Evolutionary conservation across 1,140 invertebrate genomes (phyloP).

Genomic region (Phymorhynchus buccinoides): DNA sequence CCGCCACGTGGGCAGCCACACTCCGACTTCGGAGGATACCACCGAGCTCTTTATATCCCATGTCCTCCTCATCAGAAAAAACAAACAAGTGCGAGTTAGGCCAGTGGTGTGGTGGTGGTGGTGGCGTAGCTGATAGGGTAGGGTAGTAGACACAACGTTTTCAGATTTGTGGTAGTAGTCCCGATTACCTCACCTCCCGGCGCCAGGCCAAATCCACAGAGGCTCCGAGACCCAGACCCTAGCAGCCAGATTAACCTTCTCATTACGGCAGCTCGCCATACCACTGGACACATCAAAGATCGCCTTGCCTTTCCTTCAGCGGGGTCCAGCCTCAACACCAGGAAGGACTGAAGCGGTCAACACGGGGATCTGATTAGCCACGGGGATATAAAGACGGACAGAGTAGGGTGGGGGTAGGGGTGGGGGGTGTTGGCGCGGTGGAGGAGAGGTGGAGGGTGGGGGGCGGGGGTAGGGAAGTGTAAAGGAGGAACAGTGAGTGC

Average conservation of each 20-base stretch:
- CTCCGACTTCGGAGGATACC: no score
- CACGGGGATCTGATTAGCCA: conserved; percentile 4
- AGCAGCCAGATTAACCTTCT: conserved; percentile 17
- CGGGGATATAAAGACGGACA: no score
- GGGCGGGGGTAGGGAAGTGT: background rate
- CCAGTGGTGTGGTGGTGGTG: no score
- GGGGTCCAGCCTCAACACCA: background rate
- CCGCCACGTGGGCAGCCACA: no score
- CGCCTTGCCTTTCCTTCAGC: background rate
- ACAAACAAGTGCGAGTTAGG: no score
- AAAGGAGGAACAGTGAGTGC: background rate
- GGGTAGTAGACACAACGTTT: no score
- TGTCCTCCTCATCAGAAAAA: no score
- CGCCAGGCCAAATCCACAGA: conserved; percentile 20
- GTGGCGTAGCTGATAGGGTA: no score
- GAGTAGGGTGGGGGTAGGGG: no score
- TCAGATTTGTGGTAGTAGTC: background rate
- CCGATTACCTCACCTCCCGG: conserved; percentile 1
- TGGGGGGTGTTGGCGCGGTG: background rate
- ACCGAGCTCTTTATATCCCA: no score
- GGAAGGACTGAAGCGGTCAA: background rate
- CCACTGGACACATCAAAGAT: background rate
- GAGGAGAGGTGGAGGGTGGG: background rate
- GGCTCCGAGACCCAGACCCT: conserved; percentile 9
- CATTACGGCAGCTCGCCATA: background rate